Conservation (phyloP, 2,797 vertebrate genomes). For the Dendrocincla tyrannina region DNA sequence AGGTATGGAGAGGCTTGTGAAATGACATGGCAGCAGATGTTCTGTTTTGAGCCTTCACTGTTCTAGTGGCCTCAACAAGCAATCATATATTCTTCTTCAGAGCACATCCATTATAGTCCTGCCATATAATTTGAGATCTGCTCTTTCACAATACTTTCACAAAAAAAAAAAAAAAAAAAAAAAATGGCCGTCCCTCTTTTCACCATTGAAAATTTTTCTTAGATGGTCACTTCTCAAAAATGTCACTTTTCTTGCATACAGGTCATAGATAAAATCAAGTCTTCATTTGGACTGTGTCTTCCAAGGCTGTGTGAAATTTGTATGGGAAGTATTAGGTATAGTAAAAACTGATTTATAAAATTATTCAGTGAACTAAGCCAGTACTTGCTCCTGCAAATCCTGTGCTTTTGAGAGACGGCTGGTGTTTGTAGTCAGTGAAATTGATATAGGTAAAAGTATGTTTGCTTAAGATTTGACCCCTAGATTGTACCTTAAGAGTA, state of each 20-base stretch:
- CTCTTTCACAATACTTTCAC: neutral
- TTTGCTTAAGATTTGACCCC: constrained; percentile 21
- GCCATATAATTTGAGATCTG: neutral
- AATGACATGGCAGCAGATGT: neutral
- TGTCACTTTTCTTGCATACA: neutral
- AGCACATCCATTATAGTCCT: neutral
- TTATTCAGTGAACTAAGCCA: neutral
- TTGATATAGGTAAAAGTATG: neutral
- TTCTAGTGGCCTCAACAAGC: neutral
- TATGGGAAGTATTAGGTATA: neutral
- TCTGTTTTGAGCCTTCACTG: neutral
- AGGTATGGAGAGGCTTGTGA: neutral
- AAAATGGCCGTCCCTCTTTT: neutral
- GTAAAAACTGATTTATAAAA: neutral
- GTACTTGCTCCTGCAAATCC: constrained; percentile 12
- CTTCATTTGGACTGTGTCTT: neutral
- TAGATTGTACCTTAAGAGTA: neutral
- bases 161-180: neutral
- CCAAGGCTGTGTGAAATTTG: neutral
- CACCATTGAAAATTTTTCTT: neutral
- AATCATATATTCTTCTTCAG: neutral
- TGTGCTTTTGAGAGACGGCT: neutral
- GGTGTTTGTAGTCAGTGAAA: neutral
- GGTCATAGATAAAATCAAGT: neutral
- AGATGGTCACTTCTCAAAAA: neutral